Base-by-base conservation (phyloP, 2,113 vertebrate species). In the Tenrec ecaudatus region DNA sequence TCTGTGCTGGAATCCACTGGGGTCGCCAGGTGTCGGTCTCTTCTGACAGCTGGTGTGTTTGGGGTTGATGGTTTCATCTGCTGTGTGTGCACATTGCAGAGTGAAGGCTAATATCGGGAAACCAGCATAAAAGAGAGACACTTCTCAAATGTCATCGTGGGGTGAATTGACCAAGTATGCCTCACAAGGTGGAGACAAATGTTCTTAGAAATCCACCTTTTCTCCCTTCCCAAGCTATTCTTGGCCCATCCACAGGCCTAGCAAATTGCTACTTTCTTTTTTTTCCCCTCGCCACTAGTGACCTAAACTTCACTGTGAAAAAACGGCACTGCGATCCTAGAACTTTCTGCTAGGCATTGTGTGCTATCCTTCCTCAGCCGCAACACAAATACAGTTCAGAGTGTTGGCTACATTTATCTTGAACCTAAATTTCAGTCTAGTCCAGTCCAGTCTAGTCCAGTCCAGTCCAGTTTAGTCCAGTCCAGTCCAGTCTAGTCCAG, bases 21-120 rank as follows among this genome's bases (percentile, higher is more conserved):
- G 68, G 91, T 36, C 80, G 91, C 91, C 91, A 75, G 40, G 86
- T 83, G 86, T 90, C 88, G 38, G 71, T 88, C 79, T 90, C 64
- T 95, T 68, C 66, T 81, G 95, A 96, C 95, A 97, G 95, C 89
- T 97, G 97, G 94, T 93, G 38, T 94, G 96, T 96, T 95, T 96
- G 94, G 95, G 95, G 82, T 92, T 94, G 82, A 66, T 94, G 89
- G n/a, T 93, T 96, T 96, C 94, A 94, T 95, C 64, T 96, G 87
- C 79, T 57, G 1, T 64, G 47, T 73, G 60, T 68, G 33, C 76
- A 91, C 85, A 36, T 77, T 95, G 95, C 92, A 88, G 93, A 68
- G 82, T 66, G 68, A 83, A 83, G 64, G 91, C 85, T 92, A 93
- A 81, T 76, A 83, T n/a, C 76, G 81, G 62, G 86, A 77, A 95